phyloP scores from a whole-genome alignment of 2,888 invertebrate species.

The Tortrix viridana region DNA sequence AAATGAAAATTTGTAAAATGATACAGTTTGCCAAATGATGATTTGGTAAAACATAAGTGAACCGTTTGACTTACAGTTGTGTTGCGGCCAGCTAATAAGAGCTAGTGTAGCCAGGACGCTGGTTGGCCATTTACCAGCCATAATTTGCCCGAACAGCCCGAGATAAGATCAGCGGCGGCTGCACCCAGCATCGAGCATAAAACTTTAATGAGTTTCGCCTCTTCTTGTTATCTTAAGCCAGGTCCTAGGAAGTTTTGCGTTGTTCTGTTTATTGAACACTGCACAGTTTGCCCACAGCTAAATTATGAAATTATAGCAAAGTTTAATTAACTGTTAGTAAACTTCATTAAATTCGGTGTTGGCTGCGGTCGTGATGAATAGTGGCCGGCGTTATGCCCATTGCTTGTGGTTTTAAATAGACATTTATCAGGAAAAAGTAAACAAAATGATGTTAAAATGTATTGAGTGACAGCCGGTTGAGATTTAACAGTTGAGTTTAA shows the following conservation, averaged over 20 bases:
- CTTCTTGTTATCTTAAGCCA: constrained; percentile 73
- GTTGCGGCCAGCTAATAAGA: not conserved
- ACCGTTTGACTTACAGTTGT: not conserved
- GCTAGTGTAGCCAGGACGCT: not conserved
- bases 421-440: too few species aligned
- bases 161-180: constrained; percentile 63
- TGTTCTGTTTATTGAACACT: constrained; percentile 71
- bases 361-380: constrained; percentile 38
- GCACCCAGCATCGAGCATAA: constrained; percentile 62
- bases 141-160: constrained; percentile 57
- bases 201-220: constrained; percentile 79
- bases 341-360: constrained; percentile 56
- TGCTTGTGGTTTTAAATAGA: not conserved
- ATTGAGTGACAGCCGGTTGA: too few species aligned
- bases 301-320: constrained; percentile 64
- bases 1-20: too few species aligned
- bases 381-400: not conserved
- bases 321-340: constrained; percentile 64
- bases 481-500: too few species aligned
- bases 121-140: constrained; percentile 44
- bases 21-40: too few species aligned
- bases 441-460: too few species aligned
- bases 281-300: constrained; percentile 61
- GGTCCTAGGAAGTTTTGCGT: constrained; percentile 64
- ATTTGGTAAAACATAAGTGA: too few species aligned